These are phyloP conservation scores for Rhincodon typus DNA, from an alignment of 2,797 vertebrate genomes.

Conservation along the genomic window DNA sequence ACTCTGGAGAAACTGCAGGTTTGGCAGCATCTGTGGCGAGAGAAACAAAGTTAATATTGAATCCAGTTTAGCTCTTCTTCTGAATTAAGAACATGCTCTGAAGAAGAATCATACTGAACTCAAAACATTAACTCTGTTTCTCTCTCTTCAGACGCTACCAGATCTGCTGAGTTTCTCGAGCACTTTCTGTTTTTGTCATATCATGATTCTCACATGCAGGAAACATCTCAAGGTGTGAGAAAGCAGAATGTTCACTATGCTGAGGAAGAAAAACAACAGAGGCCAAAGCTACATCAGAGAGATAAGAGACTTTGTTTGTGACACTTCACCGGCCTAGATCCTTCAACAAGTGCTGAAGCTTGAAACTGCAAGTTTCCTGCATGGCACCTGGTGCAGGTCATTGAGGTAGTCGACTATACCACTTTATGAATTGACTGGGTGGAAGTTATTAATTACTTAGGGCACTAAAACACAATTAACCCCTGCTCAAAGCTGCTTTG, in stretches of 20 bases:
- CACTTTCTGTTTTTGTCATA: too few species aligned
- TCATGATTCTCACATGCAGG: not conserved
- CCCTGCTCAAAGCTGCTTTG: not conserved
- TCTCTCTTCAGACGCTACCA: too few species aligned
- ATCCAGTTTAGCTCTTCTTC: too few species aligned
- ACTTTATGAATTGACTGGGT: not conserved
- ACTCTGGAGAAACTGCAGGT: too few species aligned
- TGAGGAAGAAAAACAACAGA: not conserved
- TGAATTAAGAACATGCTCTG: too few species aligned
- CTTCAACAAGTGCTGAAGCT: not conserved
- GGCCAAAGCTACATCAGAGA: not conserved
- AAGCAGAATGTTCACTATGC: not conserved
- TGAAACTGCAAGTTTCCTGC: not conserved
- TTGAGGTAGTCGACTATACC: not conserved
- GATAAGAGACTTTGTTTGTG: not conserved
- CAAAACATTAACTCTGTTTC: too few species aligned
- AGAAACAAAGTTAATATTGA: too few species aligned
- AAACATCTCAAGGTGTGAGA: not conserved
- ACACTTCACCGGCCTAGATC: not conserved
- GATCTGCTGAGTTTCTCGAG: too few species aligned
- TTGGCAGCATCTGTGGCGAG: too few species aligned
- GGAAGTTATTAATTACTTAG: conserved; percentile 7
- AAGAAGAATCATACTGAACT: too few species aligned
- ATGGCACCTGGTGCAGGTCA: not conserved
- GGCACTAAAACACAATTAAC: not conserved